phyloP scores from a whole-genome alignment of 2,113 vertebrate species.

The Oncorhynchus keta region DNA sequence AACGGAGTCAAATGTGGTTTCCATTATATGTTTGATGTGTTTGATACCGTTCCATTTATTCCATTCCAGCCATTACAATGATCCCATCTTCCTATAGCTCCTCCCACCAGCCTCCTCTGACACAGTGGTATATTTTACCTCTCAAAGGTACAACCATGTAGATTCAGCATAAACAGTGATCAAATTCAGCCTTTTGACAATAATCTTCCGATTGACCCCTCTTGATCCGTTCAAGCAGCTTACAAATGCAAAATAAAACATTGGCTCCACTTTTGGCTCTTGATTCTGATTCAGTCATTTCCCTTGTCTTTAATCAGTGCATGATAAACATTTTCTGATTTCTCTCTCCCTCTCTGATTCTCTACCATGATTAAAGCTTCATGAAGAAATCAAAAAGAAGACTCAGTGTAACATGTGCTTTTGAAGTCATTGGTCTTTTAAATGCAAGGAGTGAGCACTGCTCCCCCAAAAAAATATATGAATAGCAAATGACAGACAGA shows the following conservation, averaged over 20 bases:
- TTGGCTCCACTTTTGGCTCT: neutral
- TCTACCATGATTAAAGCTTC: slow-evolving; percentile 44
- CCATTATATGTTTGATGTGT: too few species aligned
- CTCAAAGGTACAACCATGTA: slow-evolving; percentile 32
- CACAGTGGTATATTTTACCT: slow-evolving; percentile 28
- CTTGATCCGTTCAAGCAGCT: slow-evolving; percentile 25
- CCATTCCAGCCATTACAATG: too few species aligned
- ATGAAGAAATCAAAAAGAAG: slow-evolving; percentile 59
- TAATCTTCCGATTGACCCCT: neutral
- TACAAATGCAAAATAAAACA: slow-evolving; percentile 16
- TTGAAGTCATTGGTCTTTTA: slow-evolving; percentile 54
- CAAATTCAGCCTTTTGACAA: slow-evolving; percentile 24
- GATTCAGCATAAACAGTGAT: slow-evolving; percentile 44
- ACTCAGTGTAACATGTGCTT: slow-evolving; percentile 43
- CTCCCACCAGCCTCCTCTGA: slow-evolving; percentile 2
- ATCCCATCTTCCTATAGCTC: too few species aligned
- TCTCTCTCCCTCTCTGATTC: slow-evolving; percentile 4
- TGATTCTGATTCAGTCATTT: slow-evolving; percentile 15
- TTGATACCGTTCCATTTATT: too few species aligned
- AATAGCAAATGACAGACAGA: neutral
- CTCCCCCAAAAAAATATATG: slow-evolving; percentile 11
- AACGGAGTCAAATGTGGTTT: too few species aligned
- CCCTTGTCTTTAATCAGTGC: slow-evolving; percentile 58
- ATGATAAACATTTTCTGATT: slow-evolving; percentile 50
- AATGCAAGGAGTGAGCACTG: slow-evolving; percentile 31